Evolutionary conservation across 2,113 vertebrate species (phyloP), one percentile per base, ranked within the genome.

Genomic region (Saguinus imperator): DNA sequence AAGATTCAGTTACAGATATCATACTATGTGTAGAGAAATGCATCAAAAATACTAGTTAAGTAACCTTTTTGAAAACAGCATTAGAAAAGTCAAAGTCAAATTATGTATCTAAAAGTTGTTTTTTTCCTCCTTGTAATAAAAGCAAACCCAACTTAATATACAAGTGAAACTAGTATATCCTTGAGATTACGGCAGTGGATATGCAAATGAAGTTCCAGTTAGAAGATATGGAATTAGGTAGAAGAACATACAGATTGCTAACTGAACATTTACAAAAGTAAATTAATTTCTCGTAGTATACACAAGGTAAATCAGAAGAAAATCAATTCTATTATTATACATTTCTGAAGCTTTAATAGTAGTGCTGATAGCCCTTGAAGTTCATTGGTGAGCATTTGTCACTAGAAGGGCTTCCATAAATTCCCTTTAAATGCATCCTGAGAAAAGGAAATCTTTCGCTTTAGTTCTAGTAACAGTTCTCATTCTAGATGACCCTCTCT

Each of bases 31-130:
- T 75, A 52, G 64, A n/a, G 45, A 94, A 96, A 97, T 89, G 80
- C 55, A 95, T 91, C 61, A 84, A 79, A 97, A 97, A 84, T 95
- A 85, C 50, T 85, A 80, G 75, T 48, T 73, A 95, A 90, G 76
- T 96, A 89, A 94, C 91, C 80, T 96, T 93, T 94, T 50, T 89
- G 43, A 96, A 96, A 96, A 89, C 7, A 96, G 95, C 29, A 45
- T 84, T 45, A 75, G 25, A 92, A 93, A 95, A 95, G 37, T 80
- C 89, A 72, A 37, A 58, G 66, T 48, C 43, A 94, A 91, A 94
- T 94, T 92, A 89, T 27, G 6, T n/a, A 83, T 23, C 73, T 90
- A 20, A 87, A 89, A 82, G 70, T 32, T 11, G 57, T 57, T 73
- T 55, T 32, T 25, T 43, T 21, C 43, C 25, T 43, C 79, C 43